Evolutionary conservation across 1,140 invertebrate genomes (phyloP), one percentile per base, ranked within the genome.

Genomic region (Phenacoccus solenopsis): DNA sequence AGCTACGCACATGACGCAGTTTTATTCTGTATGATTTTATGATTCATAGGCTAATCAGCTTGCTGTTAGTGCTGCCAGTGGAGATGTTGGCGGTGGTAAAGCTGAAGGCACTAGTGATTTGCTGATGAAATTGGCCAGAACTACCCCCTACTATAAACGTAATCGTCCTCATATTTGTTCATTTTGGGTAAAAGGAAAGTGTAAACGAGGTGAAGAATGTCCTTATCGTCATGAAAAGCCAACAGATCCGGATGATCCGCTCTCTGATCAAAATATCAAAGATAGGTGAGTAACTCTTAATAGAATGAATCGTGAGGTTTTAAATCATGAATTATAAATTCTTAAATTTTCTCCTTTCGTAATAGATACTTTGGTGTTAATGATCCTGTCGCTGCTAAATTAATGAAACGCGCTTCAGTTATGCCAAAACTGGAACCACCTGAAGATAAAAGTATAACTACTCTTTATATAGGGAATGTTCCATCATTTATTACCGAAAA

Each of bases 161-260:
- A 99, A 99, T 78, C 83, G 95, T 74, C 96, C 98, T 0, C 98
- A 99, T 79, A 98, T 99, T 59, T 99, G 98, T 80, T 98, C 96
- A 0, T 99, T 99, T 79, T 99, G 96, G 94, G 96, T 99, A 0
- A 99, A 99, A 82, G 98, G 97, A 0, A 97, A 99, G 80, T 99
- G 98, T 79, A 90, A 96, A 77, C 83, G 98, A 79, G 98, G 98
- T 16, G 97, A 99, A 81, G 98, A 99, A 78, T 99, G 98, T 82
- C 98, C 98, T 0, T 99, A 99, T 79, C 85, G 98, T 22, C 98
- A 99, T 77, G 98, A 99, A 78, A 98, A 98, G 77, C 98, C 98
- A 1, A 98, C 95, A 21, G 97, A 99, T 82, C 97, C 97, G 0
- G 98, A 99, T 81, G 98, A 99, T 84, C 97, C 98, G 9, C 79